Base-by-base conservation (phyloP, 2,888 invertebrate species). In the Dorcus parallelipipedus region DNA sequence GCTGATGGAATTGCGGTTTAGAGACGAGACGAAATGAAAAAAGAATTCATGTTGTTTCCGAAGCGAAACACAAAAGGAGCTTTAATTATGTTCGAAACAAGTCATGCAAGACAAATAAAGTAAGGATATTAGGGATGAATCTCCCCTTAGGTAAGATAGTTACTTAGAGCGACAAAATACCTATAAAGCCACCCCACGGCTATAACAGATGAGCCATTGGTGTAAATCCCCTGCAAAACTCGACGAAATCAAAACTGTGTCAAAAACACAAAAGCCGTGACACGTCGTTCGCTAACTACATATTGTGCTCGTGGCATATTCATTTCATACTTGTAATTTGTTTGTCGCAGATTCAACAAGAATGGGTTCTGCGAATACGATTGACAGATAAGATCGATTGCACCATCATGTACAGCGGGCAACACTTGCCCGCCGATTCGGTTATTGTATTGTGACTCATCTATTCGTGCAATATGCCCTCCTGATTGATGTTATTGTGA, bases 301-400 rank as follows among this genome's bases (percentile, higher is more conserved):
- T 59, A 70, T 71, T 70, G 70, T 71, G 72, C 64, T 66, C 55
- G 54, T 71, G 71, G 71, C 71, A 66, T 67, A 67, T 69, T 71
- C 70, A 68, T 72, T 71, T 69, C 67, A 65, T 66, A 67, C 68
- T 66, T 67, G 71, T 73, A 73, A 74, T 73, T 73, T 72, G 73
- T 73, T 72, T 72, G 59, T 64, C 59, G 62, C 59, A 52, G 51
- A 47, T 49, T 47, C 47, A 3, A 56, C 53, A 58, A 58, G 56
- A 58, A 56, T 57, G 17, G 62, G 59, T 59, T 62, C 57, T 63
- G 60, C 64, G 58, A 59, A 58, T 60, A 59, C 50, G 63, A 59
- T 59, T 73, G 71, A 71, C 71, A 71, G 70, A 61, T 63, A 68
- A 72, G 73, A 73, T 73, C 73, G 73, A 73, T 73, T 59, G 68